Evolutionary conservation across 2,113 vertebrate genomes (phyloP), one percentile per base, ranked within the genome.

Genomic region (Elachura formosa): DNA sequence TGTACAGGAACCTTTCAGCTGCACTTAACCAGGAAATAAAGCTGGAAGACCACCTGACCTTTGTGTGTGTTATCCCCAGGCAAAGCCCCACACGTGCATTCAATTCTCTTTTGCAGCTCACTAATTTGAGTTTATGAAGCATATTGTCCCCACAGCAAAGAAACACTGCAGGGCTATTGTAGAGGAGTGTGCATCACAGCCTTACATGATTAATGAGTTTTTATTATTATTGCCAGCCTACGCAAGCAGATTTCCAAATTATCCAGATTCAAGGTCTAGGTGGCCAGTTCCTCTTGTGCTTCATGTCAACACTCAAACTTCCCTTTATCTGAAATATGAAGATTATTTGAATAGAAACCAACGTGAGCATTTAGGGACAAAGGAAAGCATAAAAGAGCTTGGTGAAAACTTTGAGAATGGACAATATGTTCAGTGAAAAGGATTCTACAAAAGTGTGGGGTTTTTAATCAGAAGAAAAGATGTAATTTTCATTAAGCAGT

Each of bases 41-140:
- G 89, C 67, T 92, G 49, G 64, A 84, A 93, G 63, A 55, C 20
- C 62, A 21, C 93, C 94, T 94, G 89, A 93, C 84, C 95, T 93
- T 21, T 45, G 89, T 40, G 74, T 62, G 29, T 71, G 43, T 52
- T 84, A 31, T 84, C 91, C 78, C 89, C 48, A 76, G 80, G 91
- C 87, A 75, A n/a, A 91, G 63, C 45, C 64, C 83, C 87, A 72
- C 55, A 45, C 33, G 33, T 82, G 63, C 72, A 68, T 90, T 93
- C 86, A 94, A 94, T 96, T 75, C 94, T 67, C 64, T 92, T 91
- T 54, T 92, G 81, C 82, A 90, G 67, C 49, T 84, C 78, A 75
- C 84, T 96, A 87, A 95, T 96, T 95, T 93, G 90, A 85, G 93
- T 93, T 96, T 95, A 71, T 95, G 93, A 94, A 82, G 80, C 86